Base-by-base conservation (phyloP, 2,888 invertebrate species). In the Clostera curtula region DNA sequence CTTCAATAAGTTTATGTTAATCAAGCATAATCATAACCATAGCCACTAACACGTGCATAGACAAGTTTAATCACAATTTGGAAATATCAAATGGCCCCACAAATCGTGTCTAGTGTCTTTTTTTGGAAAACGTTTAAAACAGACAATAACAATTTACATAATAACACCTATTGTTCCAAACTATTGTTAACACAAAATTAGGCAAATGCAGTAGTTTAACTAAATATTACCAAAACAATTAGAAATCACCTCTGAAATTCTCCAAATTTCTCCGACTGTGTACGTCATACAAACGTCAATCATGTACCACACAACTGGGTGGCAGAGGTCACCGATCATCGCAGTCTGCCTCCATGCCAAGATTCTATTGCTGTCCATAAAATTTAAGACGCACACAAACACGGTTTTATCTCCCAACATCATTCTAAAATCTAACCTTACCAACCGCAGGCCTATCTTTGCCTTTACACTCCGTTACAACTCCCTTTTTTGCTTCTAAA, bases 241-340 rank as follows among this genome's bases (percentile, higher is more conserved):
- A 40, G 48, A 43, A 54, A 58, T 51, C 49, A 56, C 54, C 51
- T 57, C 58, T 47, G 34, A 55, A 65, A 67, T 76, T 72, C 66
- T 49, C 44, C 46, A 68, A 74, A 75, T 70, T 72, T 74, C 70
- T 66, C 67, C 57, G 44, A 55, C 65, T 47, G 66, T 54, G 66
- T 46, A 51, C 61, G 62, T 72, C 76, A 74, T 72, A 73, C 71
- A 79, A 59, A 73, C 65, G 80, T 80, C 82, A 80, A 77, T 80
- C 82, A 80, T 29, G 45, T 49, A 49, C 73, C 75, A 69, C 76
- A 65, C 72, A 73, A 56, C 68, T 60, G 57, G 76, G 64, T 59
- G 75, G 51, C 64, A 75, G 52, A 75, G 79, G 77, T 77, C 77
- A 68, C 55, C 59, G 72, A 72, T 74, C 72, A 72, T 69, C 65